Percentiles rank a stretch among this genome's conserved stretches.
Conservation (phyloP, 2,888 invertebrate species). For the Cordilura impudica region DNA sequence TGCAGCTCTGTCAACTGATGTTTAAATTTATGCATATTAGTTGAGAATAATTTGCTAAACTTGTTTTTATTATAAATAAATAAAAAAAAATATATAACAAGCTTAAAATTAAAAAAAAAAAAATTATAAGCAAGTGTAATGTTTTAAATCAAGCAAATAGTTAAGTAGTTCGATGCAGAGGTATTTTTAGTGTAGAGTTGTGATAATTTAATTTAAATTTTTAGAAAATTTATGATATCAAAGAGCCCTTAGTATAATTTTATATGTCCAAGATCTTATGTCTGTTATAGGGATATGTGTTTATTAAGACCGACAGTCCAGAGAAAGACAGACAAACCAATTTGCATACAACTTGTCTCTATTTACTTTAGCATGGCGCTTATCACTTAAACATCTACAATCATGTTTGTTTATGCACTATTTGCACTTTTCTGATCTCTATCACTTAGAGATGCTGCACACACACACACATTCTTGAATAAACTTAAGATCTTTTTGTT, state of each 20-base stretch:
- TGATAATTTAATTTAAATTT: conserved; percentile 35
- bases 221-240: conserved; percentile 36
- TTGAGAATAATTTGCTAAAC: conserved; percentile 73
- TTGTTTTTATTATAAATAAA: conserved; percentile 48
- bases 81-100: not conserved
- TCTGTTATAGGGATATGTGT: too few species aligned
- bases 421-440: conserved; percentile 74
- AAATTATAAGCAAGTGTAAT: not conserved
- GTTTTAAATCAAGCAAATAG: conserved; percentile 8
- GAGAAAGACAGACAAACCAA: not conserved
- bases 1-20: conserved; percentile 30
- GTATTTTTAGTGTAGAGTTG: conserved; percentile 3
- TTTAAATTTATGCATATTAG: conserved; percentile 54
- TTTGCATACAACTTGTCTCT: conserved; percentile 53
- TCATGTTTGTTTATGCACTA: conserved; percentile 77
- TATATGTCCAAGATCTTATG: too few species aligned
- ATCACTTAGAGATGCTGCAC: conserved; percentile 61
- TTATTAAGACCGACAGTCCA: not conserved
- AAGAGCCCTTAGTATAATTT: conserved; percentile 42
- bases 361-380: conserved; percentile 58
- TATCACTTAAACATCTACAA: conserved; percentile 72
- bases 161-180: not conserved
- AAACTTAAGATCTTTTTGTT: not conserved
- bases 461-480: not conserved
- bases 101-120: too few species aligned